Evolutionary conservation across 2,797 vertebrate species (phyloP).

Genomic region (Tauraco hartlaubi): DNA sequence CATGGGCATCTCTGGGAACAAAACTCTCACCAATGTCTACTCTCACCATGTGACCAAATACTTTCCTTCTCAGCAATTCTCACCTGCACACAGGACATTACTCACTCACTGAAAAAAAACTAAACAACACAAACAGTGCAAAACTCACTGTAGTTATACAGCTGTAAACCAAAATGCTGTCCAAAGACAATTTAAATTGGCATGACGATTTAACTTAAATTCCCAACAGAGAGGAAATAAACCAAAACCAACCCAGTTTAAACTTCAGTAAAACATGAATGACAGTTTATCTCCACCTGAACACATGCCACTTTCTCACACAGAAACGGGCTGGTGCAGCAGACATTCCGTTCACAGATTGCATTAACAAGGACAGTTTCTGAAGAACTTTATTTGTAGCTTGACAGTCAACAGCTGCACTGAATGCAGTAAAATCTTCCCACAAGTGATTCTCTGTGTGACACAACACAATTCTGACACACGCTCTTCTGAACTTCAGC

Average conservation of each 20-base stretch:
- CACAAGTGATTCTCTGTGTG: background rate
- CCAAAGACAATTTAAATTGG: background rate
- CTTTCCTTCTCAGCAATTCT: background rate
- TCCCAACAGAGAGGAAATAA: background rate
- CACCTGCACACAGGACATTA: background rate
- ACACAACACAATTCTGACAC: background rate
- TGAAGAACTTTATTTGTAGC: constrained; percentile 14
- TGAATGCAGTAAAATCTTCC: background rate
- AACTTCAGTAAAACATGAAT: background rate
- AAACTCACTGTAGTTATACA: background rate
- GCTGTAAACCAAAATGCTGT: background rate
- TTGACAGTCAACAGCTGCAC: background rate
- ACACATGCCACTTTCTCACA: constrained; percentile 7
- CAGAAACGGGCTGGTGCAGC: background rate
- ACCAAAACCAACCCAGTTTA: background rate
- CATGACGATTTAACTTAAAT: background rate
- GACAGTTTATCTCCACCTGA: background rate
- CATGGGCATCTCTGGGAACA: background rate
- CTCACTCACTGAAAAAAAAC: background rate
- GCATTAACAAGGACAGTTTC: background rate
- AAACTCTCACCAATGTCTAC: background rate
- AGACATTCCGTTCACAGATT: background rate
- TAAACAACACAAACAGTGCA: background rate
- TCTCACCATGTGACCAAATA: background rate
- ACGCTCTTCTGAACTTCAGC: background rate